These are phyloP conservation scores for Anniella stebbinsi DNA, from an alignment of 2,797 vertebrate genomes.

Conservation along the genomic window DNA sequence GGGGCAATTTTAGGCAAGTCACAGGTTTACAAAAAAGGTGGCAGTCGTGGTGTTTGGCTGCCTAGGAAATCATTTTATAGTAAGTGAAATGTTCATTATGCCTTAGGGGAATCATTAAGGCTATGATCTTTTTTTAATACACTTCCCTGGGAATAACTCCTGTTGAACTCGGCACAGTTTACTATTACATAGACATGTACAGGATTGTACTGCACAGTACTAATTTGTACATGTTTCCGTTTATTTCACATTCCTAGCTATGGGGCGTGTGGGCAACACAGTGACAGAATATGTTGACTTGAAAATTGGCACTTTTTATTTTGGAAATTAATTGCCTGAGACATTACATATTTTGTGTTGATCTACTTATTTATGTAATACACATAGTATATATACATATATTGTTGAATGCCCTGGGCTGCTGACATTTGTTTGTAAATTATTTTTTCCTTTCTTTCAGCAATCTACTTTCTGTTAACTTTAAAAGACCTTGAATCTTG, in stretches of 20 bases:
- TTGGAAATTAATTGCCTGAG: background rate
- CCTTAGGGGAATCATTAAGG: background rate
- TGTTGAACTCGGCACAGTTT: background rate
- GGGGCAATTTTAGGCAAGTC: background rate
- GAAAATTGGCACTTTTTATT: background rate
- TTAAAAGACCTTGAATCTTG: background rate
- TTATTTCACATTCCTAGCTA: too few species aligned
- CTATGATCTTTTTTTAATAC: rapidly evolving
- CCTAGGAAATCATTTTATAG: background rate
- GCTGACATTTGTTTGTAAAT: background rate
- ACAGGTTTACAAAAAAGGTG: background rate
- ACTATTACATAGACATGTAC: too few species aligned
- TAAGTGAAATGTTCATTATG: background rate
- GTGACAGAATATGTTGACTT: background rate
- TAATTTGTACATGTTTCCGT: too few species aligned
- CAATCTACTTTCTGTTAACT: background rate
- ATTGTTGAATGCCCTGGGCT: background rate
- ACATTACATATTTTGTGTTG: background rate
- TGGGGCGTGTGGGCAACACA: too few species aligned
- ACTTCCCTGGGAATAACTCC: background rate
- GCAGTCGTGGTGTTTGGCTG: background rate
- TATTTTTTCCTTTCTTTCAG: background rate
- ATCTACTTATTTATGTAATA: background rate
- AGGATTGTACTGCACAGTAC: too few species aligned
- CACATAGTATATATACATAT: background rate